Evolutionary conservation across 1,140 invertebrate species (phyloP), one percentile per base, ranked within the genome.

Genomic region (Hormaphis cornu): DNA sequence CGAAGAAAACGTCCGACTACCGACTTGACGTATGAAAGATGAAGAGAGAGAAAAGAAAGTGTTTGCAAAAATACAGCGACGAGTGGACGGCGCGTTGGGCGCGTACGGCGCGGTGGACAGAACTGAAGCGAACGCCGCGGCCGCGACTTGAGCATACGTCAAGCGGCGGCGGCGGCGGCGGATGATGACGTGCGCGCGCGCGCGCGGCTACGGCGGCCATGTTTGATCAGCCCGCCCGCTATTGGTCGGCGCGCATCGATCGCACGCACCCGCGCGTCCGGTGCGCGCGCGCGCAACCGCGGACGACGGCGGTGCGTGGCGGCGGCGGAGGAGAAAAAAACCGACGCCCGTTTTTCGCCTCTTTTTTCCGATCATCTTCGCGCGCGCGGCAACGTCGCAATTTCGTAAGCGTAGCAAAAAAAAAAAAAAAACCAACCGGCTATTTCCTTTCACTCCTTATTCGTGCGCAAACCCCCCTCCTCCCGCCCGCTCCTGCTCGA

Each of bases 391-490:
- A 22, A 54, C 52, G 30, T 18, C 16, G n/a, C 35, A 42, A 44
- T n/a, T 5, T 40, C 22, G 35, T 26, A 18, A 16, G n/a, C 35
- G 20, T 24, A 24, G 58, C 58, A n/a, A n/a, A 14, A 5, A 18
- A 59, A 18, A 20, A 37, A 42, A 40, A 35, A 28, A 48, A 26
- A 50, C 61, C 26, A n/a, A n/a, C n/a, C n/a, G n/a, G n/a, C n/a
- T 66, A 42, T 35, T 66, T 66, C 61, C 61, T 66, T 66, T 66
- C 61, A 66, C 61, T 66, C 61, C 61, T 66, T 66, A 50, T 66
- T 33, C 44, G 61, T 66, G 58, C 42, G 5, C 42, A n/a, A 48
- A 48, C 61, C 18, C 28, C n/a, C 42, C 40, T 16, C 22, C 53
- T 24, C 53, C 18, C 12, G 18, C 18, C 30, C 18, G 6, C 22